Evolutionary conservation across 2,888 invertebrate genomes (phyloP).

Genomic region (Perizoma flavofasciatum): DNA sequence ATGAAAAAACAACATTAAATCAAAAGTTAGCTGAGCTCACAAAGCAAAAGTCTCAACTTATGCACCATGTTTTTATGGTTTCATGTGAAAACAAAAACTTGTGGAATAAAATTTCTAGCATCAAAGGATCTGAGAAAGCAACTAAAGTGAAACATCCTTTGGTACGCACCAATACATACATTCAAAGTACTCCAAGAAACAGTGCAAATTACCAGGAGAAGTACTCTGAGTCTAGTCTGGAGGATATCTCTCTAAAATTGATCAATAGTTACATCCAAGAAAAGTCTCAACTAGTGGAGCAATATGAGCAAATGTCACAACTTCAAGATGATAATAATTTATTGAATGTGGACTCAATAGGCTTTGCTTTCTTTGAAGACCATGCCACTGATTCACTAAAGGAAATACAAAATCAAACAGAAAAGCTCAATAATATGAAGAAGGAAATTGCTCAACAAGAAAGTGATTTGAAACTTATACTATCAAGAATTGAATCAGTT

Average conservation of each 20-base stretch:
- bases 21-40: constrained; percentile 87
- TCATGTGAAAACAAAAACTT: constrained; percentile 91
- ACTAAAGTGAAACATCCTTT: constrained; percentile 65
- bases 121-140: constrained; percentile 62
- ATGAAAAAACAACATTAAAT: constrained; percentile 80
- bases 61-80: constrained; percentile 91
- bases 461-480: constrained; percentile 81
- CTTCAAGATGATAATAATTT: constrained; percentile 81
- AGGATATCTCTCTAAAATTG: constrained; percentile 90
- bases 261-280: constrained; percentile 88
- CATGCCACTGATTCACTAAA: constrained; percentile 85
- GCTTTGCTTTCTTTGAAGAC: constrained; percentile 85
- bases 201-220: constrained; percentile 83
- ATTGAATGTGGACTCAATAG: constrained; percentile 85
- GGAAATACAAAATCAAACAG: constrained; percentile 86
- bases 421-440: constrained; percentile 85
- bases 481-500: constrained; percentile 65
- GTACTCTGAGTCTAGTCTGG: constrained; percentile 86
- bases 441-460: constrained; percentile 86
- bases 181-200: constrained; percentile 86
- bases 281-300: constrained; percentile 87
- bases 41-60: constrained; percentile 89
- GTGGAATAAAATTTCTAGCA: constrained; percentile 88
- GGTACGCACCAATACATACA: constrained; percentile 85
- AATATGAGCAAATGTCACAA: constrained; percentile 87